Base-by-base conservation (phyloP, 2,797 vertebrate genomes). In the Simalia tracyae region DNA sequence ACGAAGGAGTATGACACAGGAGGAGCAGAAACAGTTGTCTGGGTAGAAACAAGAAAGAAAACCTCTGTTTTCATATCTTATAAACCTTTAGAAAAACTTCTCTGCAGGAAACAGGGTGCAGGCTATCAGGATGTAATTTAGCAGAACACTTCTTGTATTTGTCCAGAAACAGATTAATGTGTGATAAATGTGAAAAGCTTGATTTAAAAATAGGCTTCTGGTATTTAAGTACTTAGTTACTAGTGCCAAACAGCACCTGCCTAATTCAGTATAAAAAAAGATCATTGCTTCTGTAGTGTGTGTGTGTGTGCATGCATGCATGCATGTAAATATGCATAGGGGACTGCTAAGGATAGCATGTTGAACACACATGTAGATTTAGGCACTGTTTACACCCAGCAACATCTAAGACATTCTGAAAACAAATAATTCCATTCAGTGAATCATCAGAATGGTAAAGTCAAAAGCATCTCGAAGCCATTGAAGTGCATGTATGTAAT, bases 381-480 rank as follows among this genome's bases (percentile, higher is more conserved):
- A 24, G 22, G 31, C 9, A 7, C 5, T 61, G 61, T 88, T 60
- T 15, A 12, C 2, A 4, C 15, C 22, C 91, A 6, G 36, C 31
- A 10, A 4, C 28, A 4, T 54, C 8, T n/a, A 31, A 85, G 61
- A 24, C 88, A 4, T 17, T 68, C 3, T 17, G 5, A 89, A 94
- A 90, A 94, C 87, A 9, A 0, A 2, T 2, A 0, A 11, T 28
- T 11, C 86, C 89, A 14, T 26, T 72, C 28, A 92, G 50, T 72
- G 85, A 94, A 95, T 1, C 28, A 86, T 72, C 95, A 89, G 64
- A 56, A 66, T 0, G 36, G 9, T 88, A 81, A 24, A 91, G 86
- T 72, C 90, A 94, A 93, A 81, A 84, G 2, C 60, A 59, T 94
- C 95, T 61, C 91, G 91, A 95, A 46, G 57, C 59, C 85, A 42